Conservation (phyloP, 2,113 vertebrate species). For the Motacilla alba region DNA sequence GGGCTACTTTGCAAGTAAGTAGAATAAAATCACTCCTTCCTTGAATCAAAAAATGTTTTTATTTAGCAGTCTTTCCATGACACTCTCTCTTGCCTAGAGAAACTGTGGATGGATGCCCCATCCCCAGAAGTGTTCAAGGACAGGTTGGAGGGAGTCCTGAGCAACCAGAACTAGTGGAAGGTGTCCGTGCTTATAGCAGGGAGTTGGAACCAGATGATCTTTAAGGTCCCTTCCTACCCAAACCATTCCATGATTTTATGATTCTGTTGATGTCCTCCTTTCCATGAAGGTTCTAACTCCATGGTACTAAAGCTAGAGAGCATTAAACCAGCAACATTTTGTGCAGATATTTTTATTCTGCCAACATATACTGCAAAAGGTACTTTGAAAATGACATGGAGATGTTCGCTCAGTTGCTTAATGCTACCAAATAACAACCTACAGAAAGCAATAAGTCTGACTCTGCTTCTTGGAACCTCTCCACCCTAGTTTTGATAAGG, state of each 20-base stretch:
- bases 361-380: neutral
- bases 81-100: neutral
- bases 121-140: neutral
- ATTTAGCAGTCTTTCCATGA: neutral
- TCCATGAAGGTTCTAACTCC: neutral
- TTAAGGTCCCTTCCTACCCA: neutral
- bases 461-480: neutral
- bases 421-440: neutral
- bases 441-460: neutral
- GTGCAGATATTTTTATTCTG: neutral
- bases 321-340: neutral
- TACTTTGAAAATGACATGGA: neutral
- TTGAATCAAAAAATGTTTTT: neutral
- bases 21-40: neutral
- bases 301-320: neutral
- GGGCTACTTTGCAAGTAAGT: slow-evolving; percentile 89
- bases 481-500: neutral
- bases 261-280: neutral
- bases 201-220: neutral
- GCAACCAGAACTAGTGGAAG: neutral
- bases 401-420: neutral
- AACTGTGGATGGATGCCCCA: neutral
- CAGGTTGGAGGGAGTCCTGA: neutral
- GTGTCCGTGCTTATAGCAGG: neutral
- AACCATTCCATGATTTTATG: neutral